These are phyloP conservation scores for Takifugu flavidus DNA, from an alignment of 2,113 vertebrate genomes.

Conservation along the genomic window DNA sequence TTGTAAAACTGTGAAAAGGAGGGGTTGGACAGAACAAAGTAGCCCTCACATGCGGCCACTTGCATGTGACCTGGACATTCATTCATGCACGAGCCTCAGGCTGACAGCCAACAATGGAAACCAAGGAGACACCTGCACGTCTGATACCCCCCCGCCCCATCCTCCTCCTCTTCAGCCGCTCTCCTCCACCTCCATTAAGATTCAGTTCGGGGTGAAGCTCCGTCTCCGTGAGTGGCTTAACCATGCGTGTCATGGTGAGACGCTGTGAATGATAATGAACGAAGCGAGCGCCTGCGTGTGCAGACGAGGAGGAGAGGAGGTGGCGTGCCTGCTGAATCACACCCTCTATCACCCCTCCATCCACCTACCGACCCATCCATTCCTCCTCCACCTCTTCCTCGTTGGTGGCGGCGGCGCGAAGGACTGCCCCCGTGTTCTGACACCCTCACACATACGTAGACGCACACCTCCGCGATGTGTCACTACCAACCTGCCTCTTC, in stretches of 20 bases:
- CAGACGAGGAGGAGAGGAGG: constrained; percentile 34
- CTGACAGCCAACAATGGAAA: constrained; percentile 38
- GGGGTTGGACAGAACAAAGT: neutral
- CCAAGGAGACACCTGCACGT: constrained; percentile 71
- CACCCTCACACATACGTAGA: constrained; percentile 44
- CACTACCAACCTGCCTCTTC: constrained; percentile 61
- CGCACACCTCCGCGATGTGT: constrained; percentile 67
- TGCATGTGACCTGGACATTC: neutral
- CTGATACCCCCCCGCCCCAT: constrained; percentile 29
- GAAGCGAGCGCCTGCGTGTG: constrained; percentile 34
- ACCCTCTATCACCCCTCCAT: constrained; percentile 33
- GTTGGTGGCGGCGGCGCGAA: constrained; percentile 39
- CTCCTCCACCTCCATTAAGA: constrained; percentile 59
- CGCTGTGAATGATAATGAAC: constrained; percentile 77
- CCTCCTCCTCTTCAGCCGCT: constrained; percentile 14
- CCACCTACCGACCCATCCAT: constrained; percentile 31
- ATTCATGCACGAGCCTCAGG: constrained; percentile 16
- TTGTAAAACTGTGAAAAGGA: too few species aligned
- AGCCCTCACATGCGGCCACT: neutral
- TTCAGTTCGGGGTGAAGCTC: constrained; percentile 68
- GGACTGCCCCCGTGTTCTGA: constrained; percentile 57
- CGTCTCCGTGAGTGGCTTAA: constrained; percentile 69
- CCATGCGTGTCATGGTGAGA: constrained; percentile 69
- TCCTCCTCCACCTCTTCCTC: constrained; percentile 49
- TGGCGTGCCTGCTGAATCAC: constrained; percentile 54